Evolutionary conservation across 2,113 vertebrate genomes (phyloP), one percentile per base, ranked within the genome.

Genomic region (Plecturocebus donacophilus): DNA sequence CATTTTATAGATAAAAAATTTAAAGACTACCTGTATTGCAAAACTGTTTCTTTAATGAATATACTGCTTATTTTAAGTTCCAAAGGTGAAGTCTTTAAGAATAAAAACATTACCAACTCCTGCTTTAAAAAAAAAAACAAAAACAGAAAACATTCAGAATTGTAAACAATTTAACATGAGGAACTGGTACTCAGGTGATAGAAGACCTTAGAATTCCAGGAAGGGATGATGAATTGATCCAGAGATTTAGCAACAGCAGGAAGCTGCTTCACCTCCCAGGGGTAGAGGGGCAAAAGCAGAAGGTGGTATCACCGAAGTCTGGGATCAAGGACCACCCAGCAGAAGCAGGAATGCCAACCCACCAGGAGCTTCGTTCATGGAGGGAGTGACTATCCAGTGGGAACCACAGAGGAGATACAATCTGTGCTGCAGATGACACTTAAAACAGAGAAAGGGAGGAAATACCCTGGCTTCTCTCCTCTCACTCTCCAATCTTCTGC

Each of bases 81-180:
- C 7, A 49, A 87, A 92, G 35, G 12, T 68, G 19, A 94, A 42
- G 52, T 87, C 14, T 93, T 83, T 97, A 68, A 92, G 95, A 96
- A 91, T 68, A 92, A 42, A 42, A 42, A 42, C 21, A 54, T 54
- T 92, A 42, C 42, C 47, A 88, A 84, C 35, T 96, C 47, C 6
- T 91, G 2, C 42, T 95, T 92, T 38, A 64, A 30, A 64, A 64
- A 64, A 13, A 25, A 4, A 25, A 61, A 23, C 21, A 8, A 58
- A 64, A 30, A 64, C 61, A 64, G 30, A 64, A 64, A 27, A 14
- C 35, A 16, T 12, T 84, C 58, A 87, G 52, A 79, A 85, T 85
- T 85, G n/a, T 89, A 84, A 84, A 79, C 73, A 20, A 80, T 71
- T 84, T 64, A 73, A 84, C 70, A 21, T 5, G 58, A 87, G 38